A percentile compares a stretch with the other conserved stretches of the same genome.
Evolutionary conservation across 2,888 invertebrate genomes (phyloP).

Genomic region (Tineola bisselliella): DNA sequence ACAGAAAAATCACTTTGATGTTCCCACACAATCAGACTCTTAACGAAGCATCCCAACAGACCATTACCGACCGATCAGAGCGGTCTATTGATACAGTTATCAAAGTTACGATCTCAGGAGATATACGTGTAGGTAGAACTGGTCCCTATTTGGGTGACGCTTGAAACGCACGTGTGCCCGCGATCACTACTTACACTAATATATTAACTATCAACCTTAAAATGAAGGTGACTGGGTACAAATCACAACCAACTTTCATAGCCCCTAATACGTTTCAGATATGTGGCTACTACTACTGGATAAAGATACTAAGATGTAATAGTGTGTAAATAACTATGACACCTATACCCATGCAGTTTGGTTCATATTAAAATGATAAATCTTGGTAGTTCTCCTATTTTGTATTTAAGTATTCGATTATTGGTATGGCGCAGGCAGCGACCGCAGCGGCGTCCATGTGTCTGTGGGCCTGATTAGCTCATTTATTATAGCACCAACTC

Average conservation of each 20-base stretch:
- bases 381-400: conserved; percentile 28
- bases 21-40: conserved; percentile 11
- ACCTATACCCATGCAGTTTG: neutral
- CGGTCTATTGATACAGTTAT: conserved; percentile 42
- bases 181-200: neutral
- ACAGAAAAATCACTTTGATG: neutral
- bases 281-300: neutral
- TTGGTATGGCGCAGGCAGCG: conserved; percentile 50
- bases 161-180: conserved; percentile 56
- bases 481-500: conserved; percentile 33
- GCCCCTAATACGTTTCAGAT: neutral
- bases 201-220: neutral
- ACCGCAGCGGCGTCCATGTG: conserved; percentile 58
- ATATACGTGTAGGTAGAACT: conserved; percentile 22
- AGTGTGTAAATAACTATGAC: neutral
- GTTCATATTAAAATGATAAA: neutral
- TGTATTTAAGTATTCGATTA: conserved; percentile 23
- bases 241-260: neutral
- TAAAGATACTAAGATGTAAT: neutral
- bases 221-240: neutral
- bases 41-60: conserved; percentile 28
- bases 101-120: conserved; percentile 45
- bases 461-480: conserved; percentile 61
- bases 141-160: conserved; percentile 57
- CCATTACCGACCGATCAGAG: conserved; percentile 33